phyloP scores from a whole-genome alignment of 2,113 vertebrate species.

The Ivindomyrus marchei region DNA sequence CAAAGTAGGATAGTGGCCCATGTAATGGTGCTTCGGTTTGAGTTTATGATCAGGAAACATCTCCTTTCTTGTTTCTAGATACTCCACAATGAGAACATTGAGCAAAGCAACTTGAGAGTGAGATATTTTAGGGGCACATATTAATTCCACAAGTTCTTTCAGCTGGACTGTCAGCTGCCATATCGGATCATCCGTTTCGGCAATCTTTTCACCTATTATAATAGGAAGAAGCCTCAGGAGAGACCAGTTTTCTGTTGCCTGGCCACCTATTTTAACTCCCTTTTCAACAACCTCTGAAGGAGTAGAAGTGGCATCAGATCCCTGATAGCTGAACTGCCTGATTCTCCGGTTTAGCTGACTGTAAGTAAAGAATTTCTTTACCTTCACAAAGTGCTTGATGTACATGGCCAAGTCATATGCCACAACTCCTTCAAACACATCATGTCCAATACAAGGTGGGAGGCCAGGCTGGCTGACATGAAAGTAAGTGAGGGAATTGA shows the following conservation, averaged over 20 bases:
- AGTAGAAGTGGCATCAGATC: neutral
- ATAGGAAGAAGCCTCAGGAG: slow-evolving; percentile 28
- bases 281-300: slow-evolving; percentile 12
- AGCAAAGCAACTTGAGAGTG: slow-evolving; percentile 17
- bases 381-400: slow-evolving; percentile 19
- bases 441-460: slow-evolving; percentile 29
- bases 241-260: slow-evolving; percentile 30
- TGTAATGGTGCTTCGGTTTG: slow-evolving; percentile 35
- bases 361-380: slow-evolving; percentile 29
- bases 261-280: slow-evolving; percentile 24
- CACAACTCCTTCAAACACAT: slow-evolving; percentile 34
- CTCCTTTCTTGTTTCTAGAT: slow-evolving; percentile 27
- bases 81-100: slow-evolving; percentile 14
- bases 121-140: slow-evolving; percentile 28
- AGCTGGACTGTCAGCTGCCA: slow-evolving; percentile 24
- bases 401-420: slow-evolving; percentile 29
- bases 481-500: slow-evolving; percentile 24
- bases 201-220: slow-evolving; percentile 27
- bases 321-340: slow-evolving; percentile 20
- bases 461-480: slow-evolving; percentile 33
- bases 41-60: slow-evolving; percentile 22
- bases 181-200: slow-evolving; percentile 1
- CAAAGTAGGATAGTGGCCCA: slow-evolving; percentile 21
- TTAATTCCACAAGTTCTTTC: slow-evolving; percentile 27
- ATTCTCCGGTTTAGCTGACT: slow-evolving; percentile 22